Evolutionary conservation across 2,113 vertebrate species (phyloP).

Genomic region (human): DNA sequence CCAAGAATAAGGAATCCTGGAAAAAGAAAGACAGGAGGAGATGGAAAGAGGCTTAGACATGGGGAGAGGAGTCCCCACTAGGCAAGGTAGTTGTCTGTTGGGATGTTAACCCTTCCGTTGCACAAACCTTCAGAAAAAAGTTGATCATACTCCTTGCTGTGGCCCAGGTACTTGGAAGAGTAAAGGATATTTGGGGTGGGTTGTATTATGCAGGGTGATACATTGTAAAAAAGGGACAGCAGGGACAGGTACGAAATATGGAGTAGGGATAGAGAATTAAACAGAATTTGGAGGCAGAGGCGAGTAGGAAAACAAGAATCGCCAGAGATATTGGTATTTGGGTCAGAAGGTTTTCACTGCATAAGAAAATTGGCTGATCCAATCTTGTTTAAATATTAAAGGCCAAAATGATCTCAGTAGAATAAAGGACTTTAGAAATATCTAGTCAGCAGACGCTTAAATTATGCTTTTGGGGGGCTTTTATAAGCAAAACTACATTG

Average conservation of each 20-base stretch:
- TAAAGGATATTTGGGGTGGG: background rate
- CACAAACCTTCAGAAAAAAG: background rate
- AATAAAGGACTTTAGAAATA: background rate
- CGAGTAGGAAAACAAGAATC: background rate
- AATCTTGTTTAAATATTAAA: background rate
- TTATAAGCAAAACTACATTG: background rate
- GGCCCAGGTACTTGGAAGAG: background rate
- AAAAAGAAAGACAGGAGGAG: background rate
- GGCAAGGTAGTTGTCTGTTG: background rate
- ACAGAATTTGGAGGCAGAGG: background rate
- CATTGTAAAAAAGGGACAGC: background rate
- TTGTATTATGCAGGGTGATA: background rate
- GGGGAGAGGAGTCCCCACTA: rapidly evolving
- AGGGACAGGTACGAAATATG: background rate
- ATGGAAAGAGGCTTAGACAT: background rate
- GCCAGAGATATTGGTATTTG: background rate
- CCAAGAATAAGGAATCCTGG: background rate
- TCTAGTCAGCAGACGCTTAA: background rate
- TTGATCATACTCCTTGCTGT: background rate
- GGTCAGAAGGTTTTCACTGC: background rate
- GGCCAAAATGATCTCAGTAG: background rate
- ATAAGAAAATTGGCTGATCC: background rate
- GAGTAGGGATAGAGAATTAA: background rate
- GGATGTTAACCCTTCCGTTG: background rate
- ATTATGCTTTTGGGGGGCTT: background rate